These are phyloP conservation scores for Cyanoderma ruficeps DNA, from an alignment of 2,113 vertebrate genomes.

Conservation along the genomic window DNA sequence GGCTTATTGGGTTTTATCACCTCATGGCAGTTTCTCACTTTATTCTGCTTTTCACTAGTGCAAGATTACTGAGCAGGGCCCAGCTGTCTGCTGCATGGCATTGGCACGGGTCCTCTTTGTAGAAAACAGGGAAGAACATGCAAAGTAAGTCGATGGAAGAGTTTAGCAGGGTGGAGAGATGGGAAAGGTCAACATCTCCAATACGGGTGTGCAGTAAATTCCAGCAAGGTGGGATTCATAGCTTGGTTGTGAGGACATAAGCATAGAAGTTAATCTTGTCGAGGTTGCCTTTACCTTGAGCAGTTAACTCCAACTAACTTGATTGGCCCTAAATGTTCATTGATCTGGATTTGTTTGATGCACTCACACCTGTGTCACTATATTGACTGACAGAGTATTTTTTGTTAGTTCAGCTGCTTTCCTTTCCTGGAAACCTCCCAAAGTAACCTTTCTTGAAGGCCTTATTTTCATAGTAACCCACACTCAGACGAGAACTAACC, in stretches of 20 bases:
- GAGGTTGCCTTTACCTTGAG: neutral
- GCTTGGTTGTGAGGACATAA: neutral
- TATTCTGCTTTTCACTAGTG: neutral
- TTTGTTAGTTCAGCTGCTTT: neutral
- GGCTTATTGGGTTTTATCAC: neutral
- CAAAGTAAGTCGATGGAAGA: neutral
- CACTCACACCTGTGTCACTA: neutral
- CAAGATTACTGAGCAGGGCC: neutral
- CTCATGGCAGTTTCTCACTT: neutral
- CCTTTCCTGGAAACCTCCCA: neutral
- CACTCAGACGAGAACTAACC: neutral
- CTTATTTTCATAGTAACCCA: neutral
- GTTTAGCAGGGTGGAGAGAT: neutral
- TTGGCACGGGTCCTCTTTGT: neutral
- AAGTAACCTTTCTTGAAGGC: neutral
- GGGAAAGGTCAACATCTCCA: neutral
- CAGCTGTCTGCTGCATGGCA: neutral
- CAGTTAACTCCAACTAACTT: neutral
- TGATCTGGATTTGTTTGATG: neutral
- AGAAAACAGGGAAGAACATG: neutral
- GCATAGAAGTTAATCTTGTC: neutral
- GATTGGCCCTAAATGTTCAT: neutral
- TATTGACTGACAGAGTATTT: neutral
- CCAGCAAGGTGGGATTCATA: neutral
- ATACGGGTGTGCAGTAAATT: rapidly evolving